phyloP scores from a whole-genome alignment of 2,888 invertebrate genomes.

The Thymelicus lineola region DNA sequence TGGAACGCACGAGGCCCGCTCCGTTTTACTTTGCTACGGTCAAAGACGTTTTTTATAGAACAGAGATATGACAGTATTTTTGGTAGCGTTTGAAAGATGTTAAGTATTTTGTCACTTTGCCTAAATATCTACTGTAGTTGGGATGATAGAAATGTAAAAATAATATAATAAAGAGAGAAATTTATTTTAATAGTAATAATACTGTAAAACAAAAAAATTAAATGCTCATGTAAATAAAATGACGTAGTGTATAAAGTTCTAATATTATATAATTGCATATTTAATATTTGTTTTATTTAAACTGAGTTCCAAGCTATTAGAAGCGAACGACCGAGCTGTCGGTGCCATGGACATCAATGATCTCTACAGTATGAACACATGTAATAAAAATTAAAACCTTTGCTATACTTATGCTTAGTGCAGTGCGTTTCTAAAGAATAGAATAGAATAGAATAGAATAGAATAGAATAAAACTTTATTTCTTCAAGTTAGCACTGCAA shows the following conservation, averaged over 20 bases:
- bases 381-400: no score
- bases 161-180: slow-evolving; percentile 80
- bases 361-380: no score
- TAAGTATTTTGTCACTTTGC: slow-evolving; percentile 75
- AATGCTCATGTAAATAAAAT: slow-evolving; percentile 84
- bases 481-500: no score
- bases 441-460: no score
- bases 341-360: no score
- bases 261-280: slow-evolving; percentile 64
- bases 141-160: slow-evolving; percentile 69
- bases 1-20: slow-evolving; percentile 4
- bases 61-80: slow-evolving; percentile 49
- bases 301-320: not conserved
- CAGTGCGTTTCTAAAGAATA: no score
- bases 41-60: slow-evolving; percentile 8
- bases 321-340: no score
- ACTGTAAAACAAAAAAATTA: slow-evolving; percentile 71
- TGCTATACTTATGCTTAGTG: no score
- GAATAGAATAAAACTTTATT: no score
- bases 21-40: slow-evolving; percentile 38
- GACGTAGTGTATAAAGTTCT: slow-evolving; percentile 81
- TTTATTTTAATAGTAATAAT: slow-evolving; percentile 81
- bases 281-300: slow-evolving; percentile 41
- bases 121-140: slow-evolving; percentile 70
- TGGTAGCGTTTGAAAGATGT: slow-evolving; percentile 55